Conservation (phyloP, 1,140 invertebrate genomes). For the Penaeus japonicus region DNA sequence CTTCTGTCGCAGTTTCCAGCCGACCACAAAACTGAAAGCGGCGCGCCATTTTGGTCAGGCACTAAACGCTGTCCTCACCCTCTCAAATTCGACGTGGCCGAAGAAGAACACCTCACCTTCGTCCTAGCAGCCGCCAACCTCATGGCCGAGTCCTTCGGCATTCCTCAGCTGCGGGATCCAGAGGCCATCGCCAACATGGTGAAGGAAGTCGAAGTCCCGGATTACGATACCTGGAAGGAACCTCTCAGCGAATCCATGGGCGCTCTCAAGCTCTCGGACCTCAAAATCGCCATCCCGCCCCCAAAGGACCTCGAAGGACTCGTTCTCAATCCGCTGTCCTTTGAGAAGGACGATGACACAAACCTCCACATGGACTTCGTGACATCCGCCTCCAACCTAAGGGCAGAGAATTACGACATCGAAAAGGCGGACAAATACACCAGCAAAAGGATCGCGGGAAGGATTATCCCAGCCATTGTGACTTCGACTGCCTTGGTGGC, state of each 20-base stretch:
- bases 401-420: slow-evolving; percentile 96
- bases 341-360: slow-evolving; percentile 97
- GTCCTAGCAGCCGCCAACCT: slow-evolving; percentile 91
- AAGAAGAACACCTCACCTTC: slow-evolving; percentile 85
- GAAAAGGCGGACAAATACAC: slow-evolving; percentile 92
- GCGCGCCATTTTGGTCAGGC: slow-evolving; percentile 97
- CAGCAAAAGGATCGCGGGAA: slow-evolving; percentile 83
- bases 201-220: slow-evolving; percentile 63
- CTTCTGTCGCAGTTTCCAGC: slow-evolving; percentile 96
- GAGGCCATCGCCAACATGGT: slow-evolving; percentile 75
- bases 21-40: slow-evolving; percentile 87
- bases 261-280: too few species aligned
- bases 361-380: slow-evolving; percentile 99
- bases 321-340: slow-evolving; percentile 85
- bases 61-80: slow-evolving; percentile 94
- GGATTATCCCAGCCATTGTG: slow-evolving; percentile 98
- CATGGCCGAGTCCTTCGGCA: slow-evolving; percentile 88
- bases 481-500: slow-evolving; percentile 97
- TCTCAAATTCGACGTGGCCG: slow-evolving; percentile 75
- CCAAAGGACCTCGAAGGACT: slow-evolving; percentile 34
- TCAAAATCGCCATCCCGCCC: slow-evolving; percentile 67
- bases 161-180: slow-evolving; percentile 76
- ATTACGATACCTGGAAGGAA: too few species aligned
- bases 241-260: too few species aligned
- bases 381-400: slow-evolving; percentile 93